phyloP scores from a whole-genome alignment of 2,888 invertebrate genomes.

The Clunio marinus region DNA sequence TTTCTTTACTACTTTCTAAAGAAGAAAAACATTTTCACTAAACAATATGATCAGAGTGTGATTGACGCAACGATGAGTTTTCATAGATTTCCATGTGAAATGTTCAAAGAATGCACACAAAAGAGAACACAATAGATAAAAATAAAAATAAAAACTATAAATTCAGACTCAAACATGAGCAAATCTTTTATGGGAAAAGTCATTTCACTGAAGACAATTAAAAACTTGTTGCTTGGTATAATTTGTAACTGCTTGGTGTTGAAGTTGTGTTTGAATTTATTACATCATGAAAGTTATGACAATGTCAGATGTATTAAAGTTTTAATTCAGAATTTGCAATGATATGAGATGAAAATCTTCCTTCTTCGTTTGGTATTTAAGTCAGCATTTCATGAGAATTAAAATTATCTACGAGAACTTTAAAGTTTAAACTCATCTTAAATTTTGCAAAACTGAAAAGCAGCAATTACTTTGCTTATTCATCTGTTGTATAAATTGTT shows the following conservation, averaged over 20 bases:
- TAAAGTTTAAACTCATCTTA: too few species aligned
- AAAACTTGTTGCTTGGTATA: not conserved
- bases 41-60: conserved; percentile 4
- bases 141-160: too few species aligned
- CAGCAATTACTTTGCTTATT: conserved; percentile 11
- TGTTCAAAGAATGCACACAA: conserved; percentile 12
- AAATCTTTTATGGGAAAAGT: conserved; percentile 6
- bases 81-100: conserved; percentile 21
- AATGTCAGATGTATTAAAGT: not conserved
- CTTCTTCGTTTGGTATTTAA: too few species aligned
- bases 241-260: not conserved
- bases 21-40: conserved; percentile 3
- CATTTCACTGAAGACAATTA: conserved; percentile 1
- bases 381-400: too few species aligned
- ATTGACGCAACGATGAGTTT: conserved; percentile 19
- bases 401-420: too few species aligned
- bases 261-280: conserved; percentile 15
- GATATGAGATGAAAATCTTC: too few species aligned
- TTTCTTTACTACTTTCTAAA: conserved; percentile 16
- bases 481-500: not conserved
- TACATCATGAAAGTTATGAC: not conserved
- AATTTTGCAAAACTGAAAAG: too few species aligned
- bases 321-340: too few species aligned
- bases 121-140: not conserved
- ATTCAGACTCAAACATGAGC: too few species aligned